phyloP scores from a whole-genome alignment of 2,113 vertebrate species.

The Sula dactylatra region DNA sequence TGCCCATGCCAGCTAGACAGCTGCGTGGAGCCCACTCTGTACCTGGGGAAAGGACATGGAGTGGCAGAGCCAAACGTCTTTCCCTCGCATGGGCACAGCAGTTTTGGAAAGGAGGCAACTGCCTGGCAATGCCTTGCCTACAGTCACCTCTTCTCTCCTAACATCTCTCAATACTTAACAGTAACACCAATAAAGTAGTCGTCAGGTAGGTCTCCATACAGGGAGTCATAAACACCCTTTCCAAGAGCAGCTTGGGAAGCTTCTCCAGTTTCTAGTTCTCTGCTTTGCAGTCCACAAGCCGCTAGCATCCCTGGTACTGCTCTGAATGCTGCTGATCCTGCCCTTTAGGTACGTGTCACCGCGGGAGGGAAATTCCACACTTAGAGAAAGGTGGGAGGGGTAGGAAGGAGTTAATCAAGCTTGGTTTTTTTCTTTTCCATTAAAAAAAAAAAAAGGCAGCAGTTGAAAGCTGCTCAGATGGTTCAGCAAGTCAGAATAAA shows the following conservation, averaged over 20 bases:
- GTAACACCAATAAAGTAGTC: background rate
- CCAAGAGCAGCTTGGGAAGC: background rate
- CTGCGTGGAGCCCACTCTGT: accelerated
- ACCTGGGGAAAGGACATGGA: accelerated
- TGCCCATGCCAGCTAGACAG: background rate
- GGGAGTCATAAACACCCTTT: background rate
- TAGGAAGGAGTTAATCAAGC: conserved; percentile 16
- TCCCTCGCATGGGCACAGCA: accelerated
- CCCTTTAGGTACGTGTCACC: background rate
- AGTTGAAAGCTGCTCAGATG: background rate
- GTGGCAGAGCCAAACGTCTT: background rate
- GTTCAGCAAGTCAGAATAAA: conserved; percentile 28
- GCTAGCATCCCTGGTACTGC: background rate
- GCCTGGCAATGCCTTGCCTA: background rate
- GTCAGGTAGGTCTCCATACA: background rate
- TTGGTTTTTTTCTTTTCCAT: background rate
- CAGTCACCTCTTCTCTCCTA: background rate
- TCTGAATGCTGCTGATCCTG: background rate
- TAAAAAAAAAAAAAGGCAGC: background rate
- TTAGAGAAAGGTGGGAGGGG: background rate
- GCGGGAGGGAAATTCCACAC: background rate
- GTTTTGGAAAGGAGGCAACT: background rate
- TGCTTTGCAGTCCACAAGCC: background rate
- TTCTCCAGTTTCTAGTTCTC: background rate
- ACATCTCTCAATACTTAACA: background rate